phyloP scores from a whole-genome alignment of 2,888 invertebrate genomes.

The Acanthosepion esculentum region DNA sequence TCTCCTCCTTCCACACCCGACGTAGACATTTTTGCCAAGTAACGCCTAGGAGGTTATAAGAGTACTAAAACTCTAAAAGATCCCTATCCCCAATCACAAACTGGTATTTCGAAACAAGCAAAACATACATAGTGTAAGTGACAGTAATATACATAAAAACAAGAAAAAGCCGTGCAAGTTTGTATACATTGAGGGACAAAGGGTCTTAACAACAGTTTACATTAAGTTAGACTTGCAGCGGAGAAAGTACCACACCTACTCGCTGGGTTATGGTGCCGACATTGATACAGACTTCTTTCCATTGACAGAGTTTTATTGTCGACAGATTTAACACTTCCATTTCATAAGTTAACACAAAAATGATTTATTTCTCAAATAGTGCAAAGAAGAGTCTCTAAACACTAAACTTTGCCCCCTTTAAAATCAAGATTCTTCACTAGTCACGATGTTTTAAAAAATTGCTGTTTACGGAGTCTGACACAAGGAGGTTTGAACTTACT shows the following conservation, averaged over 20 bases:
- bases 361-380: background rate
- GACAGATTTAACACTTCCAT: background rate
- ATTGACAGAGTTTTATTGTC: background rate
- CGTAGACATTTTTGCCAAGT: background rate
- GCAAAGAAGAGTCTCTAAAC: too few relatives aligned
- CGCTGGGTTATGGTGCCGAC: background rate
- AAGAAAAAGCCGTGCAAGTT: background rate
- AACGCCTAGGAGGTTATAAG: background rate
- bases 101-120: background rate
- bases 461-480: too few relatives aligned
- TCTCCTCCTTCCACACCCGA: background rate
- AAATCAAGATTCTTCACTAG: too few relatives aligned
- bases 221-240: background rate
- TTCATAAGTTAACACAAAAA: background rate
- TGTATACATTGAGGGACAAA: background rate
- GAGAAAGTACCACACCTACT: background rate
- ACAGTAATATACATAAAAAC: background rate
- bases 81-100: background rate
- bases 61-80: background rate
- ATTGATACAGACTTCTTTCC: background rate
- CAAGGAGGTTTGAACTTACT: too few relatives aligned
- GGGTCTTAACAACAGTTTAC: background rate
- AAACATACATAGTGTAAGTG: background rate
- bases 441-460: too few relatives aligned
- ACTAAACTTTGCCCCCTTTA: too few relatives aligned